Evolutionary conservation across 2,113 vertebrate genomes (phyloP).

Genomic region (Cricetomys ansorgei): DNA sequence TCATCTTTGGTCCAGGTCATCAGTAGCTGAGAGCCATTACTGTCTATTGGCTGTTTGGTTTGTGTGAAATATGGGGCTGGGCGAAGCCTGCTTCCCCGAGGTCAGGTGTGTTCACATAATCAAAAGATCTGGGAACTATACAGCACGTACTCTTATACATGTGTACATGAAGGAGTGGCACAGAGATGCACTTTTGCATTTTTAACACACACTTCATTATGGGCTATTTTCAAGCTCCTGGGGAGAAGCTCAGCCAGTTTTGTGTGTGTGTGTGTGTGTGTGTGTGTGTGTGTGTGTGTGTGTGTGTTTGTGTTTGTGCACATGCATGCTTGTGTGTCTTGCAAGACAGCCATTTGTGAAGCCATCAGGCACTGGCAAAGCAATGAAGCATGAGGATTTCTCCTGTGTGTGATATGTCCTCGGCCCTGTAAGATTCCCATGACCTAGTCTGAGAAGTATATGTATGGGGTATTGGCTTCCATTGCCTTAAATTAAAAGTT

Average conservation of each 20-base stretch:
- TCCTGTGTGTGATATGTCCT: neutral
- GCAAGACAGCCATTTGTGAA: slow-evolving; percentile 21
- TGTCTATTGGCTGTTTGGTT: slow-evolving; percentile 82
- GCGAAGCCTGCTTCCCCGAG: slow-evolving; percentile 66
- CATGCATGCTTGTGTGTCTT: no score
- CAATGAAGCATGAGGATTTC: slow-evolving; percentile 28
- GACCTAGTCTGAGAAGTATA: slow-evolving; percentile 4
- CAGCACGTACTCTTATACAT: rapidly evolving
- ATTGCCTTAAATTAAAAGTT: slow-evolving; percentile 56
- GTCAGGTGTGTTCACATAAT: slow-evolving; percentile 75
- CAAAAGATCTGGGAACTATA: slow-evolving; percentile 57
- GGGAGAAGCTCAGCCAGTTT: neutral
- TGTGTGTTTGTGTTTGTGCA: no score
- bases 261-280: neutral
- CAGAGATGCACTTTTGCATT: neutral
- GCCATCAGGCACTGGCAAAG: neutral
- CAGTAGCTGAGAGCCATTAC: slow-evolving; percentile 81
- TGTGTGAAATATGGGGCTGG: slow-evolving; percentile 80
- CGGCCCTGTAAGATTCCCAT: neutral
- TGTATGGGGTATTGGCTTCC: neutral
- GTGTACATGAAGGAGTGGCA: no score
- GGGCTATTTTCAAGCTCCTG: neutral
- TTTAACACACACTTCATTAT: neutral
- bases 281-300: slow-evolving; percentile 34
- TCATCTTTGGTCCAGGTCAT: slow-evolving; percentile 75